A percentile compares a stretch with the other conserved stretches of the same genome.
Conservation (phyloP, 2,888 invertebrate genomes). For the Phyllotreta striolata region DNA sequence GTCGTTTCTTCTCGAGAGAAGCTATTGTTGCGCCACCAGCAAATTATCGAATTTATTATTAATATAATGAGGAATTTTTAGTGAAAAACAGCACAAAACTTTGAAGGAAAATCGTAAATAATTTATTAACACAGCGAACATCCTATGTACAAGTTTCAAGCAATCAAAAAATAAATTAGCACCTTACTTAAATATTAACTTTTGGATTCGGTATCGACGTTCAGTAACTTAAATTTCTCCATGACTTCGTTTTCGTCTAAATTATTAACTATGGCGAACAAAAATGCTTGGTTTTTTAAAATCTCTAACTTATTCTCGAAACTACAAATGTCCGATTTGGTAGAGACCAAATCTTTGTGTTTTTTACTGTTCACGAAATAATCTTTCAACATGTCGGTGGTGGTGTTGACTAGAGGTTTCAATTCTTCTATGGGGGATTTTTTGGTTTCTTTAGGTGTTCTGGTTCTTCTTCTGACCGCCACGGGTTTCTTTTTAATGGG, state of each 20-base stretch:
- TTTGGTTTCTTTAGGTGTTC: conserved; percentile 35
- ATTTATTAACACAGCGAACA: too few relatives aligned
- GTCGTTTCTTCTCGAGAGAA: too few relatives aligned
- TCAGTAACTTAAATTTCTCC: conserved; percentile 36
- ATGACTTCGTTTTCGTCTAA: conserved; percentile 37
- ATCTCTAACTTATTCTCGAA: conserved; percentile 35
- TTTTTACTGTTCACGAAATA: conserved; percentile 35
- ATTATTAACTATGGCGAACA: conserved; percentile 40
- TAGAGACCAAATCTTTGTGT: conserved; percentile 23
- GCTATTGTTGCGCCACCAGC: too few relatives aligned
- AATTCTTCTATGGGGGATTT: conserved; percentile 45
- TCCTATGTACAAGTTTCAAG: too few relatives aligned
- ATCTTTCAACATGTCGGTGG: conserved; percentile 43
- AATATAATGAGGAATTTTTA: too few relatives aligned
- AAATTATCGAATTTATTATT: too few relatives aligned
- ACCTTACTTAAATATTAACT: conserved; percentile 38
- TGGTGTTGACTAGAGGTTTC: conserved; percentile 46
- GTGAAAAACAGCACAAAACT: too few relatives aligned
- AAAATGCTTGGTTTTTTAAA: conserved; percentile 40
- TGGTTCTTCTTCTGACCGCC: conserved; percentile 24
- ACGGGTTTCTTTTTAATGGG: conserved; percentile 38
- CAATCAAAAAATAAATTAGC: too few relatives aligned
- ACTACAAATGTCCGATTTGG: conserved; percentile 23
- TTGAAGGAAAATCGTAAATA: too few relatives aligned
- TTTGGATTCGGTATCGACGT: conserved; percentile 48